Evolutionary conservation across 2,113 vertebrate species (phyloP).

Genomic region (Hippocampus comes): DNA sequence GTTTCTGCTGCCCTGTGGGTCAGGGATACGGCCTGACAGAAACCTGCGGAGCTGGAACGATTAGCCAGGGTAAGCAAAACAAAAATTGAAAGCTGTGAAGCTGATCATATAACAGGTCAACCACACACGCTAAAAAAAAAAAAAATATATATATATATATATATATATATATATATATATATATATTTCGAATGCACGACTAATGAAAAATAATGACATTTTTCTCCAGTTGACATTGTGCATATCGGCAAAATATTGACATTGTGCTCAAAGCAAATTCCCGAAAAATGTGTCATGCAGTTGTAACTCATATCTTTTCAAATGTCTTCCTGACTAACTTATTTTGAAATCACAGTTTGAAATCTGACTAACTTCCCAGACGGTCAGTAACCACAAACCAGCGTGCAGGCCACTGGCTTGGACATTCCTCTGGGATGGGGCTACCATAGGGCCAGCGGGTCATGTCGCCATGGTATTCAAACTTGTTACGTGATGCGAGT

Average conservation of each 20-base stretch:
- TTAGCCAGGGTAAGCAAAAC: conserved; percentile 79
- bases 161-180: too few relatives aligned
- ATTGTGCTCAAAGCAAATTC: neutral
- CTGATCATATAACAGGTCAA: neutral
- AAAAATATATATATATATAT: neutral
- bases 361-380: conserved; percentile 36
- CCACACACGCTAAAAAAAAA: neutral
- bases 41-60: conserved; percentile 86
- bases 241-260: neutral
- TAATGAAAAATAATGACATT: neutral
- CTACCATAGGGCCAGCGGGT: conserved; percentile 54
- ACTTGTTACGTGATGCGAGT: conserved; percentile 24
- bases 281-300: neutral
- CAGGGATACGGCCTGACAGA: conserved; percentile 95
- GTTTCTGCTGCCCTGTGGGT: conserved; percentile 92
- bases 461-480: conserved; percentile 43
- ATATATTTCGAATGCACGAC: neutral
- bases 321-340: neutral
- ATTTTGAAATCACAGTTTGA: neutral
- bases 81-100: neutral
- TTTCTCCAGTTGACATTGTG: neutral
- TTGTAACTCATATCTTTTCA: neutral
- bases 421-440: conserved; percentile 49
- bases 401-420: conserved; percentile 20
- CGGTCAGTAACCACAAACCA: conserved; percentile 4